Evolutionary conservation across 2,888 invertebrate genomes (phyloP).

Genomic region (Hoplodrina ambigua): DNA sequence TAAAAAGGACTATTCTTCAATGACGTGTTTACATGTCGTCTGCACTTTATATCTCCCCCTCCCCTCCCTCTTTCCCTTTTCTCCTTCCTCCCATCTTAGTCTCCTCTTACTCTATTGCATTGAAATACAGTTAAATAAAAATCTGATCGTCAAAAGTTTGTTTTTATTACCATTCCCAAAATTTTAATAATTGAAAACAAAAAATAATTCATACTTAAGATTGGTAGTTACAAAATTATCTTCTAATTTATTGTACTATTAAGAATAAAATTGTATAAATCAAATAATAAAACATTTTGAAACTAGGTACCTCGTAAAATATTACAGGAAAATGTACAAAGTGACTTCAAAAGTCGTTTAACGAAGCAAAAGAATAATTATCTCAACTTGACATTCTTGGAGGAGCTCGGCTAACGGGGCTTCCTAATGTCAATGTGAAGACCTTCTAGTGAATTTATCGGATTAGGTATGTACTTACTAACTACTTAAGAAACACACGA

Average conservation of each 20-base stretch:
- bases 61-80: neutral
- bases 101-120: neutral
- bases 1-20: slow-evolving; percentile 22
- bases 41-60: slow-evolving; percentile 7
- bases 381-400: slow-evolving; percentile 33
- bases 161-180: neutral
- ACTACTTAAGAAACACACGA: slow-evolving; percentile 8
- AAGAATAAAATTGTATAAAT: slow-evolving; percentile 7
- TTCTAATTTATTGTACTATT: slow-evolving; percentile 13
- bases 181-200: neutral
- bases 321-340: slow-evolving; percentile 12
- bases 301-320: neutral
- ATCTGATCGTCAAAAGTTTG: slow-evolving; percentile 9
- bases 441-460: slow-evolving; percentile 48
- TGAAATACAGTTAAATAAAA: neutral
- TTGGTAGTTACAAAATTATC: too few relatives aligned
- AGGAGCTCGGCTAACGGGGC: slow-evolving; percentile 19
- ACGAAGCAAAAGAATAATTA: slow-evolving; percentile 37
- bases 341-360: slow-evolving; percentile 23
- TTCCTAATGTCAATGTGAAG: slow-evolving; percentile 48
- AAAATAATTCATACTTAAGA: too few relatives aligned
- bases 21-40: slow-evolving; percentile 40
- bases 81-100: neutral
- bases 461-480: slow-evolving; percentile 33
- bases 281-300: neutral